These are phyloP conservation scores for Adelphocoris suturalis DNA, from an alignment of 2,888 invertebrate species.

Conservation along the genomic window DNA sequence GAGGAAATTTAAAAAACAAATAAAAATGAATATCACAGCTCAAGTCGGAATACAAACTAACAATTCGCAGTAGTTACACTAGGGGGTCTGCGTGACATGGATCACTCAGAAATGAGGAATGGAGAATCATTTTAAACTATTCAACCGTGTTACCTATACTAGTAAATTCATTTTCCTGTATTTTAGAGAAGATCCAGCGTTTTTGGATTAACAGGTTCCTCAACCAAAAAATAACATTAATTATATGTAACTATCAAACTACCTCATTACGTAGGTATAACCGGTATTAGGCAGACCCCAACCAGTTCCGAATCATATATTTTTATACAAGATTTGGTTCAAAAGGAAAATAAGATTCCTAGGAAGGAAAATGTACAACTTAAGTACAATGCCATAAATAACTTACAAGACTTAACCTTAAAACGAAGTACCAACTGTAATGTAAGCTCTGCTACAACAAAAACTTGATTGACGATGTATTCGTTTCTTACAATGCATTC, in stretches of 20 bases:
- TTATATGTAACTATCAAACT: too few species aligned
- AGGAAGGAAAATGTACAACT: too few species aligned
- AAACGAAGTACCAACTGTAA: not conserved
- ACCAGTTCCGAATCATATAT: not conserved
- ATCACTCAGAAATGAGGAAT: too few species aligned
- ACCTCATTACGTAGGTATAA: too few species aligned
- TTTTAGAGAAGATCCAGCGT: too few species aligned
- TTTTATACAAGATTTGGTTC: not conserved
- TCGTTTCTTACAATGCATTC: not conserved
- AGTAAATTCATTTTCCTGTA: too few species aligned
- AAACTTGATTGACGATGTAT: not conserved
- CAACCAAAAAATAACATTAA: too few species aligned
- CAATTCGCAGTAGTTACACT: not conserved
- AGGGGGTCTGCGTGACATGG: not conserved
- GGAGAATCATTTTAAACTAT: too few species aligned
- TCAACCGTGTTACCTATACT: too few species aligned
- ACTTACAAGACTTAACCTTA: not conserved
- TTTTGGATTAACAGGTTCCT: too few species aligned
- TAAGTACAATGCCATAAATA: conserved; percentile 23
- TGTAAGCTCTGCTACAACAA: not conserved
- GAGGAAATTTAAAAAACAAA: too few species aligned
- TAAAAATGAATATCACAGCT: conserved; percentile 41
- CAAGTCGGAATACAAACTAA: conserved; percentile 36
- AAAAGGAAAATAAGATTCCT: not conserved
- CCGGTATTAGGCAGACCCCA: not conserved